A percentile compares a stretch with the other conserved stretches of the same genome.
These are phyloP conservation scores for Dreissena polymorpha DNA, from an alignment of 1,140 invertebrate genomes.

Conservation along the genomic window DNA sequence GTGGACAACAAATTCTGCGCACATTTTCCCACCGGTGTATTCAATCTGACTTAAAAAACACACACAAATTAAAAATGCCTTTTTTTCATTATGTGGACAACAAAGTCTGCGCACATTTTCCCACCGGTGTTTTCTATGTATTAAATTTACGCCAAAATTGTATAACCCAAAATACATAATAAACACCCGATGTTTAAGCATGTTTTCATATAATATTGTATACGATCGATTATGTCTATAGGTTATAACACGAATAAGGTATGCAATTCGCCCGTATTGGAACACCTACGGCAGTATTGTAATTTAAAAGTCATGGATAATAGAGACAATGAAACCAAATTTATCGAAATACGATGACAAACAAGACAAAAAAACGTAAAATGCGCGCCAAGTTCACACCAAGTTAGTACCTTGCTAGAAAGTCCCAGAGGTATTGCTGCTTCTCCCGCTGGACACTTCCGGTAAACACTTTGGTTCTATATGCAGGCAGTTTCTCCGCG, in stretches of 20 bases:
- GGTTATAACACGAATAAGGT: no score
- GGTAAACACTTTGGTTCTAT: conserved; percentile 57
- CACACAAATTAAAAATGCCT: not conserved
- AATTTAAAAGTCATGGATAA: no score
- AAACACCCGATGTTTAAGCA: no score
- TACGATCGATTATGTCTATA: no score
- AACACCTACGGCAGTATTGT: no score
- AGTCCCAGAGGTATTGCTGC: conserved; percentile 36
- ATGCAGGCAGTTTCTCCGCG: conserved; percentile 58
- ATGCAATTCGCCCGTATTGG: not conserved
- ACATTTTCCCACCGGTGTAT: conserved; percentile 1
- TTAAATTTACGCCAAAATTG: not conserved
- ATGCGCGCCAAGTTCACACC: not conserved
- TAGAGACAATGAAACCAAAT: no score
- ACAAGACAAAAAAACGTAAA: not conserved
- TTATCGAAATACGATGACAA: no score
- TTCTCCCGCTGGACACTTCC: conserved; percentile 56
- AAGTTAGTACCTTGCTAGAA: conserved; percentile 41
- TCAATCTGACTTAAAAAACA: conserved; percentile 42
- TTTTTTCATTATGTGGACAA: not conserved
- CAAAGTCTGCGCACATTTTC: not conserved
- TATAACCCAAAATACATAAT: no score
- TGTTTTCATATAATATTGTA: no score
- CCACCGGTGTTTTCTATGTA: not conserved
- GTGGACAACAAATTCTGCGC: not conserved